These are phyloP conservation scores for Eubasilissa splendida DNA, from an alignment of 2,888 invertebrate genomes.

Conservation along the genomic window DNA sequence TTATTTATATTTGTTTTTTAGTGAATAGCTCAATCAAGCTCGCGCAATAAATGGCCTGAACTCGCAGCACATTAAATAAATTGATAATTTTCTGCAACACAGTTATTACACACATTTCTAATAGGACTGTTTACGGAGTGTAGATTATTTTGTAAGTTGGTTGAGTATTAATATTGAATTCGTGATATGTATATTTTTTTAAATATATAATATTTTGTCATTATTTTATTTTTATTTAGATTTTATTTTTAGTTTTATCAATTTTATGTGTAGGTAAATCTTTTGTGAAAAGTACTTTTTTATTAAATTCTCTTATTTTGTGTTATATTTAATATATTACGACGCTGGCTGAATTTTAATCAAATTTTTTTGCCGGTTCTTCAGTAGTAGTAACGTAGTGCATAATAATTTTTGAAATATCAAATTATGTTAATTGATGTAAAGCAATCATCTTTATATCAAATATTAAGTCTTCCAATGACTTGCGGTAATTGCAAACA, in stretches of 20 bases:
- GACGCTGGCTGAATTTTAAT: too few species aligned
- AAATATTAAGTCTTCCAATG: too few species aligned
- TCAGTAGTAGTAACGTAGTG: slow-evolving; percentile 7
- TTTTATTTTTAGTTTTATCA: slow-evolving; percentile 12
- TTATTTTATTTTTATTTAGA: slow-evolving; percentile 12
- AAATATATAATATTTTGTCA: slow-evolving; percentile 20
- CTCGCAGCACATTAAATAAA: too few species aligned
- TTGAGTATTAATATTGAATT: slow-evolving; percentile 37
- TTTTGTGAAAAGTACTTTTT: slow-evolving; percentile 16
- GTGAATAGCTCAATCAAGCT: too few species aligned
- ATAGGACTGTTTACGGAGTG: slow-evolving; percentile 14
- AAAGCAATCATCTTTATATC: too few species aligned
- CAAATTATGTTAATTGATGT: background rate
- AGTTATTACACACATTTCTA: background rate
- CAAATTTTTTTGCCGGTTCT: background rate
- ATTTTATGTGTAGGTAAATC: background rate
- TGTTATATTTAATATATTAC: background rate
- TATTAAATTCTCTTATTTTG: background rate
- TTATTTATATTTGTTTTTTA: too few species aligned
- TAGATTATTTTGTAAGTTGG: slow-evolving; percentile 24
- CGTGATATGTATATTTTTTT: slow-evolving; percentile 36
- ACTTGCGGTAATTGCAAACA: too few species aligned
- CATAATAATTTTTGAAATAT: slow-evolving; percentile 8
- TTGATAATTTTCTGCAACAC: too few species aligned
- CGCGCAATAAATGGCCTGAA: too few species aligned